Evolutionary conservation across 2,888 invertebrate genomes (phyloP).

Genomic region (Dasypogon diadema): DNA sequence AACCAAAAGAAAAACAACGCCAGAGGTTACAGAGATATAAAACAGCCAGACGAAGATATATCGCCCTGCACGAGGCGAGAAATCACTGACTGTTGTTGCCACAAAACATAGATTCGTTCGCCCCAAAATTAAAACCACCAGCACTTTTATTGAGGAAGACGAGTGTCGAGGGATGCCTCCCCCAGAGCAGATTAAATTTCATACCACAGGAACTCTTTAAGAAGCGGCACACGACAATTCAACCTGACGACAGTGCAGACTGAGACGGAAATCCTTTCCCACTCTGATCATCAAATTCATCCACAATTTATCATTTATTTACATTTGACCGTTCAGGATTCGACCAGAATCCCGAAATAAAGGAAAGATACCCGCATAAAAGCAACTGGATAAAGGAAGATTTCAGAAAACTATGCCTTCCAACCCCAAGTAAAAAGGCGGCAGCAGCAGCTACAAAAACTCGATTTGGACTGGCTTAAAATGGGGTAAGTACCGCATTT

Average conservation of each 20-base stretch:
- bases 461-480: constrained; percentile 41
- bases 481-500: constrained; percentile 40
- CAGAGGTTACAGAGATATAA: constrained; percentile 6
- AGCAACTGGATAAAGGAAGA: constrained; percentile 1
- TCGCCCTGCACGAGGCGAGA: neutral
- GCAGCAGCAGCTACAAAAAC: constrained; percentile 26
- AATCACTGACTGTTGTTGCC: neutral
- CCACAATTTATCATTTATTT: constrained; percentile 42
- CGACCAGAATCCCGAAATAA: constrained; percentile 9
- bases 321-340: constrained; percentile 24
- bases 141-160: neutral
- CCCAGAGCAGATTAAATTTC: neutral
- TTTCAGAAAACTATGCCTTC: neutral
- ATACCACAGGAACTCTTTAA: neutral
- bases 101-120: too few relatives aligned
- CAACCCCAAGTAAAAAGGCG: constrained; percentile 8
- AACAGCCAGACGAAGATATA: constrained; percentile 3
- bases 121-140: neutral
- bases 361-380: constrained; percentile 14
- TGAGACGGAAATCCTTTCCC: neutral
- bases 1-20: neutral
- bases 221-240: neutral
- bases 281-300: constrained; percentile 20
- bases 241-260: neutral
- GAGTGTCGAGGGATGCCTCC: neutral